phyloP scores from a whole-genome alignment of 2,888 invertebrate genomes.

The Pollenia griseotomentosa region DNA sequence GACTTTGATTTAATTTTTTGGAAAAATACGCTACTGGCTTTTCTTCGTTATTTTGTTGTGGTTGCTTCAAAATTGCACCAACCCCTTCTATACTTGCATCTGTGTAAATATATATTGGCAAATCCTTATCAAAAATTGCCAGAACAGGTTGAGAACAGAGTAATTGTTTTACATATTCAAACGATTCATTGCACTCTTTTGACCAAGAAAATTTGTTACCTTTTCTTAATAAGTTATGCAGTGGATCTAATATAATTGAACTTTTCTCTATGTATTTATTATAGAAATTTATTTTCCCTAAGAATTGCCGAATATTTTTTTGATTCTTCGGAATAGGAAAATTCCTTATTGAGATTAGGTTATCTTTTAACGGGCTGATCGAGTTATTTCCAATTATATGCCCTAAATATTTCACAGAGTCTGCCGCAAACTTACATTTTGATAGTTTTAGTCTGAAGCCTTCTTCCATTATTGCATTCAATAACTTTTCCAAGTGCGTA shows the following conservation, averaged over 20 bases:
- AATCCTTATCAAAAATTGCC: constrained; percentile 70
- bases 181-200: constrained; percentile 59
- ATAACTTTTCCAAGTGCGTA: not conserved
- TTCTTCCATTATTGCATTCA: constrained; percentile 6
- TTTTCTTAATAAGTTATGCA: constrained; percentile 71
- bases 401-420: not conserved
- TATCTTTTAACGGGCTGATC: constrained; percentile 58
- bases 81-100: constrained; percentile 68
- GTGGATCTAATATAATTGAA: constrained; percentile 67
- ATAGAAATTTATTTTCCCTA: constrained; percentile 72
- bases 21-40: constrained; percentile 72
- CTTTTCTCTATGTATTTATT: constrained; percentile 71
- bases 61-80: constrained; percentile 68
- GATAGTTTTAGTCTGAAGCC: constrained; percentile 5
- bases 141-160: constrained; percentile 68
- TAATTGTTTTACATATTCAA: constrained; percentile 56
- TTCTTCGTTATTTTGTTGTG: constrained; percentile 62
- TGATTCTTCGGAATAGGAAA: constrained; percentile 68
- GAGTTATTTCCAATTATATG: constrained; percentile 48
- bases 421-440: not conserved
- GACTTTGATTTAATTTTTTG: constrained; percentile 66
- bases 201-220: constrained; percentile 65
- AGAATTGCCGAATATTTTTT: constrained; percentile 69
- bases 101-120: constrained; percentile 70
- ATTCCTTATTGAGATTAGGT: constrained; percentile 64